Percentiles rank a stretch among this genome's conserved stretches.
Conservation (phyloP, 2,797 vertebrate genomes). For the Pterois miles region DNA sequence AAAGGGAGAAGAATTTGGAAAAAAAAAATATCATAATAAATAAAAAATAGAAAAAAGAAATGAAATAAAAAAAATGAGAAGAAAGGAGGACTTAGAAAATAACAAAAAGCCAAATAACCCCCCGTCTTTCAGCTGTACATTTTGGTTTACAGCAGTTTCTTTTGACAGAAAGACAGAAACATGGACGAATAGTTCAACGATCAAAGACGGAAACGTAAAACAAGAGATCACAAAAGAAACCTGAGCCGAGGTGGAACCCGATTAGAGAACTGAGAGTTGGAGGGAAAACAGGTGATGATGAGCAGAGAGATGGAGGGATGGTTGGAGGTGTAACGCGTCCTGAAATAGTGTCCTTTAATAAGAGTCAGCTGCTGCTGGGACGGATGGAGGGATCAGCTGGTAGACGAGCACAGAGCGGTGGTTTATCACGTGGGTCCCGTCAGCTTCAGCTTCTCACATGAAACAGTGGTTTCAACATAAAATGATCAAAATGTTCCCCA, state of each 20-base stretch:
- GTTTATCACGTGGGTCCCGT: not conserved
- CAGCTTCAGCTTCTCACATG: not conserved
- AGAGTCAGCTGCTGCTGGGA: conserved; percentile 73
- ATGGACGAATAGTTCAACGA: not conserved
- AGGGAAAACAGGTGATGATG: not conserved
- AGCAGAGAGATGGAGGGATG: conserved; percentile 9
- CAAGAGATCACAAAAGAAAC: not conserved
- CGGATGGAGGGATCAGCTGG: conserved; percentile 50
- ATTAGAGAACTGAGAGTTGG: not conserved
- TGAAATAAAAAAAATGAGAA: no score
- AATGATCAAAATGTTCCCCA: not conserved
- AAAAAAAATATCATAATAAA: no score
- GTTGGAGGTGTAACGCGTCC: conserved; percentile 30
- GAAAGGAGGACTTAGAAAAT: no score
- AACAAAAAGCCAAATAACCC: not conserved
- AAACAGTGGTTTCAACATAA: no score
- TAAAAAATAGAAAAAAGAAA: no score
- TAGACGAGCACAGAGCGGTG: not conserved
- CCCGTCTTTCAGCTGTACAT: not conserved
- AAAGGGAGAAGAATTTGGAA: no score
- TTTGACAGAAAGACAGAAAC: not conserved
- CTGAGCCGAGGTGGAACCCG: conserved; percentile 13
- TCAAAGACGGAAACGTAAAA: not conserved
- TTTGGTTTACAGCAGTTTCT: not conserved
- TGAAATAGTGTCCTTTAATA: conserved; percentile 78